Base-by-base conservation (phyloP, 2,113 vertebrate genomes). In the Catagonus wagneri region DNA sequence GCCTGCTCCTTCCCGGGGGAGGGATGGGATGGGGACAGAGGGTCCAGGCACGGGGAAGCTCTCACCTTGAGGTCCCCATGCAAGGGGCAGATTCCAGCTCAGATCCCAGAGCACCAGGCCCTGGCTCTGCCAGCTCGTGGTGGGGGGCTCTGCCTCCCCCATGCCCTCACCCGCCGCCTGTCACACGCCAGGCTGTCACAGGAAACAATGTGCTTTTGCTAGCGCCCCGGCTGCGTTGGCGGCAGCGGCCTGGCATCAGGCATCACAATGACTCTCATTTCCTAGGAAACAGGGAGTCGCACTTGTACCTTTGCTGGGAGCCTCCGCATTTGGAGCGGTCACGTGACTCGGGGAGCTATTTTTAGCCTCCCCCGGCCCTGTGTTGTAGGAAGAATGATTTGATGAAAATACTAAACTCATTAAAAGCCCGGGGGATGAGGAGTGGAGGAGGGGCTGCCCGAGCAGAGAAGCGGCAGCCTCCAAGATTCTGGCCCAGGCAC, bases 321-420 rank as follows among this genome's bases (percentile, higher is more conserved):
- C 96, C 96, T 97, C 97, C 16, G 84, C 96, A 90, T 97, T 96
- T 95, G 95, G 96, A 95, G 94, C 80, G 1, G 1, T 93, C 97
- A 97, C 13, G 95, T 97, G 97, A 95, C 84, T 74, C 17, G 0
- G 87, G 68, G 50, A 97, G 96, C 96, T 98, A 98, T 98, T 97
- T 97, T 98, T 98, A 98, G 97, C 97, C 89, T 97, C 65, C 80
- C 96, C 83, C 32, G 36, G 95, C 84, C 96, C 94, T 88, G 94
- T 90, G 96, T 95, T 97, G 95, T 94, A 96, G 96, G 92, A 96
- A 97, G 96, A 97, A 95, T 69, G 96, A 98, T 97, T 97, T 97
- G 96, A 96, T 97, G 97, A 97, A 97, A 97, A 97, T 96, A 97
- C 95, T 96, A 96, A 98, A 97, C 96, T 97, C 93, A 97, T 97